Evolutionary conservation across 1,140 invertebrate species (phyloP).

Genomic region (Euura saliciscinereae): DNA sequence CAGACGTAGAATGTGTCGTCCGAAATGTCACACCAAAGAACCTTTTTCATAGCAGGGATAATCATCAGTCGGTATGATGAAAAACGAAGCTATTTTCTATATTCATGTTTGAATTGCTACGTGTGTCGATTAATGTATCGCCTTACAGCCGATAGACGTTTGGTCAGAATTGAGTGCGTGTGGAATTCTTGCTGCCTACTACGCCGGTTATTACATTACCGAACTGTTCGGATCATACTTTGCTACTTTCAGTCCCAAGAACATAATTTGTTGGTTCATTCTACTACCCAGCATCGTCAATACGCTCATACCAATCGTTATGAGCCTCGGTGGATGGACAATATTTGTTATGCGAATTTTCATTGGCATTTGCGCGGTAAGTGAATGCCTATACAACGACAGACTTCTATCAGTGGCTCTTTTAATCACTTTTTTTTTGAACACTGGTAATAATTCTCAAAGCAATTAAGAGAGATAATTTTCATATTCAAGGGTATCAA

Average conservation of each 20-base stretch:
- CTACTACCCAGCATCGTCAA: background rate
- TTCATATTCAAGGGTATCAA: background rate
- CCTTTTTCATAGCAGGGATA: background rate
- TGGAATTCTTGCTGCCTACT: background rate
- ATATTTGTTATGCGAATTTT: background rate
- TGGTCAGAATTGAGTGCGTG: background rate
- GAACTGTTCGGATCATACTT: background rate
- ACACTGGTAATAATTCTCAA: background rate
- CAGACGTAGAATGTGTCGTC: background rate
- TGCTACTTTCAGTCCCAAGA: background rate
- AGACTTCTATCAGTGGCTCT: too few relatives aligned
- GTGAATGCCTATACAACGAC: background rate
- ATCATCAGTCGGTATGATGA: background rate
- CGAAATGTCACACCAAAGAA: background rate
- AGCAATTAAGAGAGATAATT: background rate
- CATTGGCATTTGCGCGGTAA: background rate
- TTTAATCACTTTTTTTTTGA: too few relatives aligned
- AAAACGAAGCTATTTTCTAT: background rate
- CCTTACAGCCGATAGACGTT: background rate
- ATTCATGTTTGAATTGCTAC: background rate
- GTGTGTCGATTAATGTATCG: background rate
- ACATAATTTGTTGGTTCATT: background rate
- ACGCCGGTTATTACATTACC: background rate
- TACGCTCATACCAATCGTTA: background rate
- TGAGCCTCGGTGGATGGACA: background rate